These are phyloP conservation scores for Anagyrus pseudococci DNA, from an alignment of 2,888 invertebrate species.

Conservation along the genomic window DNA sequence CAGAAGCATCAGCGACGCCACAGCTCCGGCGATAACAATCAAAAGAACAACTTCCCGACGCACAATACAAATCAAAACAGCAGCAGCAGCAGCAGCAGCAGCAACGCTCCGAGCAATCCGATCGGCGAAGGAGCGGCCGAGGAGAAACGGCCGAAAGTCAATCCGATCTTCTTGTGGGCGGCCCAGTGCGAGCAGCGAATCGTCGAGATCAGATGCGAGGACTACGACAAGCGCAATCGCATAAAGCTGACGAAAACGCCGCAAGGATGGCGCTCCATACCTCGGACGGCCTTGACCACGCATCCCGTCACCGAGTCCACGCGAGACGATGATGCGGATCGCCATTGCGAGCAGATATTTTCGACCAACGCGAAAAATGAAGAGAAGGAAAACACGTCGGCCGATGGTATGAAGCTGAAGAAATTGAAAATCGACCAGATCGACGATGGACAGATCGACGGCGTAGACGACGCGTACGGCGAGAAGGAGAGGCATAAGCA, in stretches of 20 bases:
- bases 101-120: constrained; percentile 18
- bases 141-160: constrained; percentile 70
- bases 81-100: neutral
- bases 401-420: constrained; percentile 33
- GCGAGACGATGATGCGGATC: constrained; percentile 17
- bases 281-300: constrained; percentile 71
- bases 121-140: constrained; percentile 56
- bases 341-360: constrained; percentile 25
- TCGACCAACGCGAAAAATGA: constrained; percentile 51
- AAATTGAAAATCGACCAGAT: constrained; percentile 32
- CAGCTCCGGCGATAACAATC: constrained; percentile 2
- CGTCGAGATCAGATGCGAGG: constrained; percentile 85
- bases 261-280: constrained; percentile 83
- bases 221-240: constrained; percentile 85
- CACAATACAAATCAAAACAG: neutral
- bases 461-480: constrained; percentile 14
- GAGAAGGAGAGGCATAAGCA: constrained; percentile 23
- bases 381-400: constrained; percentile 44
- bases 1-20: constrained; percentile 46
- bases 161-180: constrained; percentile 86
- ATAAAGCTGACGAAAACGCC: constrained; percentile 83
- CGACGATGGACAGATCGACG: constrained; percentile 30
- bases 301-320: constrained; percentile 44
- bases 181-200: constrained; percentile 81
- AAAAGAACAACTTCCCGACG: constrained; percentile 47